Conservation (phyloP, 2,888 invertebrate species). For the Xestia ashworthii region DNA sequence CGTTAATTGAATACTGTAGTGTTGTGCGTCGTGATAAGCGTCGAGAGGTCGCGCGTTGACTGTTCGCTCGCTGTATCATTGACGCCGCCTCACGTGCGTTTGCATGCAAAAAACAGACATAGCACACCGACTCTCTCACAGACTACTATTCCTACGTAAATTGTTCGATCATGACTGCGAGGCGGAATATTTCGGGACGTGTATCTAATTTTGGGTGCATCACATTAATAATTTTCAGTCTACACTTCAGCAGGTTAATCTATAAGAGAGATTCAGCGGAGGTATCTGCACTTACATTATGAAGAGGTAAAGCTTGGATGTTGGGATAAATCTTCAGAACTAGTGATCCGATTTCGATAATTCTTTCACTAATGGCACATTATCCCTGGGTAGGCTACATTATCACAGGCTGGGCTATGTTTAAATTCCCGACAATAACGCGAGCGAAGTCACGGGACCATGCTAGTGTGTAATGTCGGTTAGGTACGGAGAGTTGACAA, state of each 20-base stretch:
- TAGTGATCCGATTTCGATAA: background rate
- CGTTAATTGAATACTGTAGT: constrained; percentile 79
- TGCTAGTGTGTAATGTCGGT: background rate
- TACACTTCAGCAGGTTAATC: constrained; percentile 38
- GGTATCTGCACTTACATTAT: constrained; percentile 3
- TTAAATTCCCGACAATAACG: background rate
- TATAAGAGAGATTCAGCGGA: constrained; percentile 9
- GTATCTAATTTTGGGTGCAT: constrained; percentile 60
- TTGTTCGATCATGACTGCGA: constrained; percentile 59
- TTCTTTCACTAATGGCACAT: background rate
- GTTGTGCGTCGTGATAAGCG: constrained; percentile 85
- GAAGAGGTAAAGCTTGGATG: background rate
- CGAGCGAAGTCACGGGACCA: background rate
- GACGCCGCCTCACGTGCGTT: constrained; percentile 86
- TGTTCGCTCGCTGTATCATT: constrained; percentile 84
- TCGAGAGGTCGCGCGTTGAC: constrained; percentile 85
- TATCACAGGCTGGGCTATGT: background rate
- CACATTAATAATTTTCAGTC: constrained; percentile 61
- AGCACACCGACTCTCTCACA: constrained; percentile 81
- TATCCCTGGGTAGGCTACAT: background rate
- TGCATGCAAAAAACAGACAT: constrained; percentile 86
- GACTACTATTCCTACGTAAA: constrained; percentile 71
- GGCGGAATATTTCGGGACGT: constrained; percentile 56
- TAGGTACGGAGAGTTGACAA: background rate
- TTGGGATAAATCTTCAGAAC: background rate